Evolutionary conservation across 2,888 invertebrate species (phyloP), one percentile per base, ranked within the genome.

Genomic region (Biston stratarius): DNA sequence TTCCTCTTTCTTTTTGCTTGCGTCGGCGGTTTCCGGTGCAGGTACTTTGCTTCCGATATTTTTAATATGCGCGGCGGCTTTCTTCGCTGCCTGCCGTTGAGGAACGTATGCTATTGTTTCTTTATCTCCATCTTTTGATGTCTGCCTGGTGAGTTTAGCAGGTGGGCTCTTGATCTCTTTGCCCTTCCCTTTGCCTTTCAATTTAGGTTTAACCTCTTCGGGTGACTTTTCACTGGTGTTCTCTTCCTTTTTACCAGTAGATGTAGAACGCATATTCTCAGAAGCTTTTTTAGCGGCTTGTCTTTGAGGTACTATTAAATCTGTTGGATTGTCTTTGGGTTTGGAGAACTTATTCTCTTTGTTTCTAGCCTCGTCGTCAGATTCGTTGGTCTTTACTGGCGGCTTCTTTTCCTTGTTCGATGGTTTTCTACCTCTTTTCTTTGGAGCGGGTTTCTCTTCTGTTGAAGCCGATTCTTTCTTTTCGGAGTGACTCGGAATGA

Each of bases 261-360:
- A 96, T 55, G 95, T 96, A 24, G 95, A 96, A 69, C 95, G 96
- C 95, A 98, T 96, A 82, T 97, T 98, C 87, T 98, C 98, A 0
- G 97, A 97, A 0, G 98, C 98, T 83, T 98, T 98, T 85, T 98
- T 98, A 36, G 98, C 98, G 38, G 98, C 98, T 89, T 98, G 97
- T 61, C 98, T 94, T 84, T 98, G 98, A 1, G 98, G 98, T 49
- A 98, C 98, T 73, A 98, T 97, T 60, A 98, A 94, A 88, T 97
- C 97, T 0, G 97, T 96, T n/a, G 97, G 96, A 77, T 95, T 92
- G 66, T 95, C 95, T 76, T 95, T 95, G 77, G 90, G 89, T 75
- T 94, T 94, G 0, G 88, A 82, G 34, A 84, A 81, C 78, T 94
- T 94, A 72, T 92, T 94, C 78, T 94, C 94, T 80, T 94, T 95